phyloP scores from a whole-genome alignment of 2,113 vertebrate genomes.

The Cryptomyrus ogoouensis region DNA sequence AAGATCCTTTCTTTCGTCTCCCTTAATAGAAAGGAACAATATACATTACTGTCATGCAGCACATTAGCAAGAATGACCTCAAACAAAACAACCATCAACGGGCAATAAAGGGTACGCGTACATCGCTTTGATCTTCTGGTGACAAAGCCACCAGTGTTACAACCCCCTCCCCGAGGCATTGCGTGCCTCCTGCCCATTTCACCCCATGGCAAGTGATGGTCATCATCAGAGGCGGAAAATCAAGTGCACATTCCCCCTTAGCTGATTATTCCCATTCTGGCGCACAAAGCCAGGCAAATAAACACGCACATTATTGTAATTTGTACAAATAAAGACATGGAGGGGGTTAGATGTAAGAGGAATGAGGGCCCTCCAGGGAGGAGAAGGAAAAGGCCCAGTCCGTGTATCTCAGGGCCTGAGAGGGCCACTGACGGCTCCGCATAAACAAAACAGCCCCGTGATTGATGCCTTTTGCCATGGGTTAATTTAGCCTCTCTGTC shows the following conservation, averaged over 20 bases:
- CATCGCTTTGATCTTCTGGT: background rate
- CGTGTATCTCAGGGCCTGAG: background rate
- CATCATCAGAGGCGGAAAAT: background rate
- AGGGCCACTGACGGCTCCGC: background rate
- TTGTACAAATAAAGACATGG: background rate
- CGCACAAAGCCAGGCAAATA: background rate
- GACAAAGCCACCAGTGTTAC: background rate
- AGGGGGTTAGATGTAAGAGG: background rate
- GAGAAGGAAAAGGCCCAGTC: background rate
- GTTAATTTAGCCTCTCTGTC: slow-evolving; percentile 17
- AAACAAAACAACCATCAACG: background rate
- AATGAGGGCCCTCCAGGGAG: background rate
- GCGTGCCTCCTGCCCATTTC: background rate
- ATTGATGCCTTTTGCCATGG: slow-evolving; percentile 16
- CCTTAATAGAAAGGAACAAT: background rate
- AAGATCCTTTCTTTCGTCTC: background rate
- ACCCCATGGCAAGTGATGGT: background rate
- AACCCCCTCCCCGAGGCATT: background rate
- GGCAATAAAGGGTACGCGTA: background rate
- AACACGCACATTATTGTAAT: background rate
- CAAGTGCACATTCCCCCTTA: background rate
- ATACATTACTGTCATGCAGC: background rate
- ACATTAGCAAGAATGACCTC: background rate
- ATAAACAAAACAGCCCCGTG: background rate
- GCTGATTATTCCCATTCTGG: background rate